phyloP scores from a whole-genome alignment of 2,797 vertebrate species.

The Chaenodraco wilsoni region DNA sequence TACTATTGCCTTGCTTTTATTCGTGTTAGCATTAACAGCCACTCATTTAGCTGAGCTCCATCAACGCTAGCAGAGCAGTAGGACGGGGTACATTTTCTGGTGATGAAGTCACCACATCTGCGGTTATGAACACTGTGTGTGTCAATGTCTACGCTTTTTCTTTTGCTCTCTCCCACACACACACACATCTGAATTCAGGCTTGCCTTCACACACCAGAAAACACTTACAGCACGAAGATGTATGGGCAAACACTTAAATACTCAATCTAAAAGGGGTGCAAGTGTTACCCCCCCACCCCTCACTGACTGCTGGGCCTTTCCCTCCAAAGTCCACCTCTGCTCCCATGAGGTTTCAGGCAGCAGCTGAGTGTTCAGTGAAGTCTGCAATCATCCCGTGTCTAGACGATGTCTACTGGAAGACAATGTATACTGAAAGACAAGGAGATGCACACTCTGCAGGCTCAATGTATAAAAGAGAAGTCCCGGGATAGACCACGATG shows the following conservation, averaged over 20 bases:
- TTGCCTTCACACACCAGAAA: conserved; percentile 27
- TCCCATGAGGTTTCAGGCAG: conserved; percentile 89
- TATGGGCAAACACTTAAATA: conserved; percentile 33
- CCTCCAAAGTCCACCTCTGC: conserved; percentile 84
- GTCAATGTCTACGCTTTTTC: conserved; percentile 48
- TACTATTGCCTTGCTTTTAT: conserved; percentile 9
- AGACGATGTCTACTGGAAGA: conserved; percentile 94
- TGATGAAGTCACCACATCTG: conserved; percentile 83
- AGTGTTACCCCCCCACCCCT: conserved; percentile 55
- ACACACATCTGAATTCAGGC: not conserved
- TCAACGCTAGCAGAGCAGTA: conserved; percentile 51
- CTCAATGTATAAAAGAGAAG: conserved; percentile 55
- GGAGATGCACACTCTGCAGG: conserved; percentile 66
- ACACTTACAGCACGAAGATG: conserved; percentile 7
- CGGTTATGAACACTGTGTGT: conserved; percentile 66
- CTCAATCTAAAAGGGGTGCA: conserved; percentile 31
- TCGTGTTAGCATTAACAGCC: conserved; percentile 26
- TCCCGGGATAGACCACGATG: conserved; percentile 44
- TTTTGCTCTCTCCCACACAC: not conserved
- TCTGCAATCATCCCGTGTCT: conserved; percentile 95
- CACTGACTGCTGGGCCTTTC: conserved; percentile 78
- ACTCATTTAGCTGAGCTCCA: conserved; percentile 48
- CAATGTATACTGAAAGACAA: conserved; percentile 89
- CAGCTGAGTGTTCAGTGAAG: conserved; percentile 91
- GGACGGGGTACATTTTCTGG: conserved; percentile 71